Evolutionary conservation across 2,113 vertebrate species (phyloP).

Genomic region (Hipposideros armiger): DNA sequence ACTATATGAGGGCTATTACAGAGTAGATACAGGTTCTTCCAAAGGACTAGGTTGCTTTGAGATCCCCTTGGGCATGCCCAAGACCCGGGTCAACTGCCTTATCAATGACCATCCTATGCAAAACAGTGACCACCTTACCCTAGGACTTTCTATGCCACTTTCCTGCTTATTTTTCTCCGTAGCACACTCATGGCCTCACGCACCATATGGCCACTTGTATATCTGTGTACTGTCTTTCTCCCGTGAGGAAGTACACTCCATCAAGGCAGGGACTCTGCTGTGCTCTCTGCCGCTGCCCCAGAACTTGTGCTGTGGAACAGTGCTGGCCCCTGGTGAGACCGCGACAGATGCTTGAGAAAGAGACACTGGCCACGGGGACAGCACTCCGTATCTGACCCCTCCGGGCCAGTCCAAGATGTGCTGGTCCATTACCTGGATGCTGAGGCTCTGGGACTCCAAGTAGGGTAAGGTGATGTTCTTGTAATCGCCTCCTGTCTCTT

Average conservation of each 20-base stretch:
- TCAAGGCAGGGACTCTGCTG: fast-evolving
- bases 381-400: fast-evolving
- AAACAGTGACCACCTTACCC: not conserved
- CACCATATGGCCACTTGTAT: fast-evolving
- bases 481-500: conserved; percentile 93
- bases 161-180: too few species aligned
- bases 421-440: conserved; percentile 90
- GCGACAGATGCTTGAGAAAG: not conserved
- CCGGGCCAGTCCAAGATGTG: not conserved
- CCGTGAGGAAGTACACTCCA: not conserved
- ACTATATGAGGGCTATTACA: not conserved
- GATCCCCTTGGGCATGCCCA: not conserved
- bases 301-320: too few species aligned
- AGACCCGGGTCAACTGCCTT: not conserved
- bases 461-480: conserved; percentile 92
- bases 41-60: not conserved
- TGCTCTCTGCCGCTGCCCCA: not conserved
- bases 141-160: not conserved
- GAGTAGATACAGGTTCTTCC: not conserved
- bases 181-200: fast-evolving
- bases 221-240: fast-evolving
- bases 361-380: fast-evolving
- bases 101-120: not conserved
- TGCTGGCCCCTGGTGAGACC: not conserved
- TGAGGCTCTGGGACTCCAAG: conserved; percentile 93